phyloP scores from a whole-genome alignment of 1,140 invertebrate genomes.

The Caenorhabditis briggsae region DNA sequence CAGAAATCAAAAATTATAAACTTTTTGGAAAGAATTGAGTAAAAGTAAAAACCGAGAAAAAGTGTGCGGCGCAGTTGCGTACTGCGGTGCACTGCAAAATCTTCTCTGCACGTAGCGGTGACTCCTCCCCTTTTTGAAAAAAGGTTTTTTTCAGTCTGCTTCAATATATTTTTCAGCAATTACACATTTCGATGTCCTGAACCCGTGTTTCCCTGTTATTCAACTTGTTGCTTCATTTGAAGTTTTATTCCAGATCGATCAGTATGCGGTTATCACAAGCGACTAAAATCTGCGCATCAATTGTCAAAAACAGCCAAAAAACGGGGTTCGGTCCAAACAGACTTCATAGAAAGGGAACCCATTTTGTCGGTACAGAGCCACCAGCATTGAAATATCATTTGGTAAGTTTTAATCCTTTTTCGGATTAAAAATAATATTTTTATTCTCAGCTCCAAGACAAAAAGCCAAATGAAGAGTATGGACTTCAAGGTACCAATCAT shows the following conservation, averaged over 20 bases:
- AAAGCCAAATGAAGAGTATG: slow-evolving; percentile 74
- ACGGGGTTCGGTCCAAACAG: slow-evolving; percentile 76
- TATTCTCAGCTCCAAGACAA: slow-evolving; percentile 72
- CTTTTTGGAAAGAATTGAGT: background rate
- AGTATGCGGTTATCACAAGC: slow-evolving; percentile 19
- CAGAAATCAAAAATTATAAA: background rate
- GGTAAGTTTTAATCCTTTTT: slow-evolving; percentile 66
- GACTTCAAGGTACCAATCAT: slow-evolving; percentile 77
- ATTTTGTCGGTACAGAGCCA: slow-evolving; percentile 78
- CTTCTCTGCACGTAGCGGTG: background rate
- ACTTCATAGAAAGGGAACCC: slow-evolving; percentile 71
- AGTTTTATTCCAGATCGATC: background rate
- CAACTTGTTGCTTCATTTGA: background rate
- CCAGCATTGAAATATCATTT: slow-evolving; percentile 75
- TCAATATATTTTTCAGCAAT: too few relatives aligned
- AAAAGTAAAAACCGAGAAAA: background rate
- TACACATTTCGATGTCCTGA: background rate
- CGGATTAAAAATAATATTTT: background rate
- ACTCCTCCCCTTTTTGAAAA: background rate
- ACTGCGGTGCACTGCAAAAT: background rate
- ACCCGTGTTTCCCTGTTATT: background rate
- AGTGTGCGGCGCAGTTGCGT: slow-evolving; percentile 2
- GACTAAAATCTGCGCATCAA: background rate
- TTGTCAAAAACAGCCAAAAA: slow-evolving; percentile 65
- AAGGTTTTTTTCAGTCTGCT: background rate